Evolutionary conservation across 2,888 invertebrate genomes (phyloP), one percentile per base, ranked within the genome.

Genomic region (Nemapogon koenigi): DNA sequence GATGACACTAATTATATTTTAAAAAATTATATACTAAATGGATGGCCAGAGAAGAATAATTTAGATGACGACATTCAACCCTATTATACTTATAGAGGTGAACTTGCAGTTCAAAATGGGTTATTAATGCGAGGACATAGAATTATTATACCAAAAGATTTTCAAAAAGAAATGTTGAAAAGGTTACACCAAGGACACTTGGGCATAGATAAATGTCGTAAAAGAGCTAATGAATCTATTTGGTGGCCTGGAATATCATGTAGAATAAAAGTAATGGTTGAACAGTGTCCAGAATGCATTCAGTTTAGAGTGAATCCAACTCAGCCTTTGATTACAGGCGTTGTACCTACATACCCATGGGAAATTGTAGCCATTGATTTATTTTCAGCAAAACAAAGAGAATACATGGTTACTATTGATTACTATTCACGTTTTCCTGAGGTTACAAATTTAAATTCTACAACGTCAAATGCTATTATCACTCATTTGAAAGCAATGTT

Each of bases 311-410:
- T 11, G 4, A 27, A 6, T 27, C 28, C n/a, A 27, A 6, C 4
- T 6, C 18, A 36, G 17, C 42, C 43, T 16, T 41, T 41, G 11
- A 22, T 27, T 13, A 10, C 42, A 2, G 38, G 38, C 0, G 19
- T n/a, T n/a, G n/a, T 38, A 11, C 42, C 44, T n/a, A 43, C 44
- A n/a, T 4, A 14, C 43, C 44, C 45, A n/a, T 46, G 45, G 45
- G 3, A 26, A 15, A 45, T 45, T 37, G 25, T 46, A 8, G 46
- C 40, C 6, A 30, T 43, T 4, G 46, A 48, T 27, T 36, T 48
- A 7, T 48, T 45, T 29, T 43, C 45, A 22, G 41, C 35, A 27
- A 31, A 22, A 14, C 40, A 40, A 16, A 43, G 43, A 35, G 22
- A 38, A 22, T 44, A 36, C 29, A 14, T 48, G 3, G 37, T 45